A percentile compares a stretch with the other conserved stretches of the same genome.
These are phyloP conservation scores for Tenrec ecaudatus DNA, from an alignment of 2,113 vertebrate species.

Conservation along the genomic window DNA sequence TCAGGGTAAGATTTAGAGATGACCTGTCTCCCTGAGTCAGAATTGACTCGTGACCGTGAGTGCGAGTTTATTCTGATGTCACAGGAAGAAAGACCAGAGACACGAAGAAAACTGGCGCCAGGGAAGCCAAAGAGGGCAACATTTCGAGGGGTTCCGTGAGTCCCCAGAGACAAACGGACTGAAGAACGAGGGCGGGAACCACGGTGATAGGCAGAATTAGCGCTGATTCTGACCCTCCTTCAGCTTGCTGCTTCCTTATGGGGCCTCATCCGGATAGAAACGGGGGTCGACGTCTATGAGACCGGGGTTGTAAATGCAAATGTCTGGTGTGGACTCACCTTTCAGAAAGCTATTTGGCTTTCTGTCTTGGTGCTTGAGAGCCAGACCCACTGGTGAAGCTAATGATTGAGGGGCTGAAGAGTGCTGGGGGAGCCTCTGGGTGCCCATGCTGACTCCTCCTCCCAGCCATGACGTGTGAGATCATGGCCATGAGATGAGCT, in stretches of 20 bases:
- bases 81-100: background rate
- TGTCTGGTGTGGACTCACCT: background rate
- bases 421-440: background rate
- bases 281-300: background rate
- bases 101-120: background rate
- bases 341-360: background rate
- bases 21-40: background rate
- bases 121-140: background rate
- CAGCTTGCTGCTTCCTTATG: background rate
- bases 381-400: background rate
- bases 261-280: background rate
- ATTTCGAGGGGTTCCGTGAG: background rate
- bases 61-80: background rate
- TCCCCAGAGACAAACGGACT: background rate
- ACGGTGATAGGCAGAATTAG: background rate
- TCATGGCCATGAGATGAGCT: background rate
- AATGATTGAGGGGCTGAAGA: background rate
- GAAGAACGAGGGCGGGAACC: background rate
- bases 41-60: too few relatives aligned
- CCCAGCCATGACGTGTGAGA: background rate
- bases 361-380: background rate
- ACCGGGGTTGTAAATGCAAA: background rate
- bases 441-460: too few relatives aligned
- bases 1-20: conserved; percentile 16
- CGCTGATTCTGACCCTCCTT: background rate